Evolutionary conservation across 2,888 invertebrate species (phyloP).

Genomic region (Campoletis raptor): DNA sequence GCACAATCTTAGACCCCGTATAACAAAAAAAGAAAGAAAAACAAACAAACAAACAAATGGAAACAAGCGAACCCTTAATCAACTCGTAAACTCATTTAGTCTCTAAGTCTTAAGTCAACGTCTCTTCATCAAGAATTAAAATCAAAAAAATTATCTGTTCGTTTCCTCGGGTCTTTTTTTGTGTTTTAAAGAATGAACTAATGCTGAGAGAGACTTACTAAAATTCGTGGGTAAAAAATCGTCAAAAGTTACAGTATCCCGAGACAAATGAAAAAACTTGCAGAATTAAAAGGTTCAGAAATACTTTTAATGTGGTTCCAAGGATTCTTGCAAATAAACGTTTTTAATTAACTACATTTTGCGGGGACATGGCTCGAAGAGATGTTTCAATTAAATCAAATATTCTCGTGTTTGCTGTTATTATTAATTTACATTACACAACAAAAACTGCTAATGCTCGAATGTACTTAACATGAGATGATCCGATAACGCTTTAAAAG

Average conservation of each 20-base stretch:
- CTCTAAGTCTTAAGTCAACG: constrained; percentile 77
- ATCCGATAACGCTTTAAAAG: constrained; percentile 60
- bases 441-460: constrained; percentile 35
- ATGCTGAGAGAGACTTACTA: background rate
- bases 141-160: constrained; percentile 56
- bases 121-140: constrained; percentile 78
- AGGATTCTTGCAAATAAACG: constrained; percentile 23
- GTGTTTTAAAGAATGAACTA: background rate
- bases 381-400: constrained; percentile 50
- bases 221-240: constrained; percentile 5
- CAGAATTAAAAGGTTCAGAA: constrained; percentile 49
- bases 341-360: background rate
- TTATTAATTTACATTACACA: constrained; percentile 41
- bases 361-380: background rate
- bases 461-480: constrained; percentile 39
- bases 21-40: constrained; percentile 64
- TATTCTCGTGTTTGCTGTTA: constrained; percentile 34
- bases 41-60: constrained; percentile 49
- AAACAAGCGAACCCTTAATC: constrained; percentile 61
- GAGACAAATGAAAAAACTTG: constrained; percentile 57
- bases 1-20: constrained; percentile 58
- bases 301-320: constrained; percentile 61
- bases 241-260: background rate
- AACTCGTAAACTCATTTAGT: constrained; percentile 71
- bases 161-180: constrained; percentile 44